Conservation (phyloP, 2,888 invertebrate species). For the Euproctis similis region DNA sequence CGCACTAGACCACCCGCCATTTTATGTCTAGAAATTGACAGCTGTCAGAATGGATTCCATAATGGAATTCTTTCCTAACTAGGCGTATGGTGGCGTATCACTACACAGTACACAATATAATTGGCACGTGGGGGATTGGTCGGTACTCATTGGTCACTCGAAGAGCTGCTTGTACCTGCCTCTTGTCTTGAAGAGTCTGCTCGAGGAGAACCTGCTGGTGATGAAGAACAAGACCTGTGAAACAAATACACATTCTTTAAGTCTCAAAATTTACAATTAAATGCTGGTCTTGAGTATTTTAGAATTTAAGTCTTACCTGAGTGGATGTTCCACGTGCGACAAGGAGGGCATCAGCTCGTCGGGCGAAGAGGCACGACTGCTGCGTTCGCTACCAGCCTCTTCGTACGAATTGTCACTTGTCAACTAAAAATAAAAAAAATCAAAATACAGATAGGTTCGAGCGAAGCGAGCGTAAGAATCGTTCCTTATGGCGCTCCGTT, state of each 20-base stretch:
- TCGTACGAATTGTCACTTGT: constrained; percentile 70
- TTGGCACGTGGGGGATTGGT: constrained; percentile 3
- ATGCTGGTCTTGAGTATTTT: no score
- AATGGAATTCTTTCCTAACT: neutral
- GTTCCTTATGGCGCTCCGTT: no score
- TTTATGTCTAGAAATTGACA: neutral
- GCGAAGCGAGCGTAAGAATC: no score
- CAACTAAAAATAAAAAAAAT: no score
- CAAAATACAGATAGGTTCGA: no score
- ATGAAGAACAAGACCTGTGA: constrained; percentile 43
- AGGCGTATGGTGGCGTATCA: constrained; percentile 2
- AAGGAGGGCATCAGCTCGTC: constrained; percentile 78
- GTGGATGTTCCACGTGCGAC: constrained; percentile 9
- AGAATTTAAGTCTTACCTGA: constrained; percentile 23
- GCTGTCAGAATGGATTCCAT: neutral
- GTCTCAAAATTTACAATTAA: no score
- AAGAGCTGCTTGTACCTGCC: constrained; percentile 26
- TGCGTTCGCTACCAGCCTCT: constrained; percentile 69
- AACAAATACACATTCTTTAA: neutral
- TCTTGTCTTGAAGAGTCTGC: constrained; percentile 35
- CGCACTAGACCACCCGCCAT: constrained; percentile 6
- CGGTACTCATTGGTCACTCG: constrained; percentile 21
- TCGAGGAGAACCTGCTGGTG: constrained; percentile 31
- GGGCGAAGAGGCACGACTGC: constrained; percentile 78
- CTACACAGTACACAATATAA: constrained; percentile 1